phyloP scores from a whole-genome alignment of 2,113 vertebrate species.

The Trichomycterus rosablanca region DNA sequence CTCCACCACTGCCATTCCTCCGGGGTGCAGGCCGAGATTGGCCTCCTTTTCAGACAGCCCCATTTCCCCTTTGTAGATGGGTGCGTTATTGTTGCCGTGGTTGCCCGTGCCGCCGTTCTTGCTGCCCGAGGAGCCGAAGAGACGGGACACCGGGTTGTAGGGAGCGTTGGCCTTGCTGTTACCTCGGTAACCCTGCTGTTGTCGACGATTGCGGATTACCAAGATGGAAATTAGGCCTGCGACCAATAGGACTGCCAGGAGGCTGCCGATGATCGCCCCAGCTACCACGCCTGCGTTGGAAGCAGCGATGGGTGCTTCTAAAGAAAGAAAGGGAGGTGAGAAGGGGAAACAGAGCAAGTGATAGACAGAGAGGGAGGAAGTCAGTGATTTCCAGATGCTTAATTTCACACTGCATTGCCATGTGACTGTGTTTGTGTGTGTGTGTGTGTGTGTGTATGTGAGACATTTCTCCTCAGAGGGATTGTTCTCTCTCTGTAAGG shows the following conservation, averaged over 20 bases:
- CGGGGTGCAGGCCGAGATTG: slow-evolving; percentile 60
- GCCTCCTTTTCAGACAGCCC: slow-evolving; percentile 61
- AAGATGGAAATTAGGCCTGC: slow-evolving; percentile 65
- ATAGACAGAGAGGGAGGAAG: slow-evolving; percentile 31
- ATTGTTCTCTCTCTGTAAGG: slow-evolving; percentile 37
- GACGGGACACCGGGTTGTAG: slow-evolving; percentile 69
- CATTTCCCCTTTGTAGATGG: slow-evolving; percentile 64
- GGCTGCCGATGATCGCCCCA: slow-evolving; percentile 77
- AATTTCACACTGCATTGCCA: slow-evolving; percentile 4
- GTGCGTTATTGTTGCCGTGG: slow-evolving; percentile 67
- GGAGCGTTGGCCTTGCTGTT: slow-evolving; percentile 49
- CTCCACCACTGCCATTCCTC: slow-evolving; percentile 45
- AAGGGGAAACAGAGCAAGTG: background rate
- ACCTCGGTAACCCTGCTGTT: slow-evolving; percentile 61
- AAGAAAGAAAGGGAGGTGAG: background rate
- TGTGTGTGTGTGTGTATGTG: background rate
- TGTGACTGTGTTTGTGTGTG: background rate
- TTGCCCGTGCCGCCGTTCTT: slow-evolving; percentile 66
- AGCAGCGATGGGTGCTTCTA: slow-evolving; percentile 70
- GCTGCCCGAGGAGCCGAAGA: slow-evolving; percentile 72
- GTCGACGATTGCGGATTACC: slow-evolving; percentile 68
- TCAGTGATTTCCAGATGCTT: slow-evolving; percentile 47
- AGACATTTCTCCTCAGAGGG: slow-evolving; percentile 42
- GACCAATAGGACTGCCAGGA: slow-evolving; percentile 78
- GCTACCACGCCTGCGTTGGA: slow-evolving; percentile 74